These are phyloP conservation scores for Natator depressus DNA, from an alignment of 2,113 vertebrate species.

Conservation along the genomic window DNA sequence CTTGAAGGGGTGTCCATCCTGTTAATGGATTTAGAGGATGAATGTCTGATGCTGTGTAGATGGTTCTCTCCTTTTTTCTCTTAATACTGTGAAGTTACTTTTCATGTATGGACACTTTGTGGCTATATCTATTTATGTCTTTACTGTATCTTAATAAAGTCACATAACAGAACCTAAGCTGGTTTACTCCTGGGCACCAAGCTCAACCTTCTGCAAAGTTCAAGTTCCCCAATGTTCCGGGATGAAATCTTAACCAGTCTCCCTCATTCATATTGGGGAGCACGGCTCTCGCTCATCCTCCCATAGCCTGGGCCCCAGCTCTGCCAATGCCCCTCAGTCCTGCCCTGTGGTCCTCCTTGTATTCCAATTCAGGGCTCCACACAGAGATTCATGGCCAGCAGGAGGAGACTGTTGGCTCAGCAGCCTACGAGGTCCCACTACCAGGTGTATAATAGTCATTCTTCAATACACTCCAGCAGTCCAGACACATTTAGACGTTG, in stretches of 20 bases:
- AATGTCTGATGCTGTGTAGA: background rate
- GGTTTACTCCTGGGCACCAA: background rate
- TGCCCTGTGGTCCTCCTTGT: too few relatives aligned
- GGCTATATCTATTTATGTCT: background rate
- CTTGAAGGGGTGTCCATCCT: background rate
- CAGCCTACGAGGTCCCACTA: too few relatives aligned
- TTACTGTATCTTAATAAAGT: background rate
- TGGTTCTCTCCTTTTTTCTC: background rate
- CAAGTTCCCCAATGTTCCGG: background rate
- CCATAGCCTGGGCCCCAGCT: background rate
- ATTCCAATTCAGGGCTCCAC: too few relatives aligned
- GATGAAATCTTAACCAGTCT: background rate
- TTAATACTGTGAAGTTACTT: background rate
- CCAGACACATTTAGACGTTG: too few relatives aligned
- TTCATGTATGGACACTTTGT: background rate
- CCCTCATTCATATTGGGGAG: background rate
- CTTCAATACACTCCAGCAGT: too few relatives aligned
- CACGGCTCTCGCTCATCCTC: background rate
- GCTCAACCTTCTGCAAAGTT: background rate
- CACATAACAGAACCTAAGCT: background rate
- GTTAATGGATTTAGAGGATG: background rate
- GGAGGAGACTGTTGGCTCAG: too few relatives aligned
- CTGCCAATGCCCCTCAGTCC: too few relatives aligned
- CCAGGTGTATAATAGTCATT: too few relatives aligned
- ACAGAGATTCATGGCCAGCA: too few relatives aligned